A percentile compares a stretch with the other conserved stretches of the same genome.
Evolutionary conservation across 2,888 invertebrate genomes (phyloP).

Genomic region (Metacarcinus magister): DNA sequence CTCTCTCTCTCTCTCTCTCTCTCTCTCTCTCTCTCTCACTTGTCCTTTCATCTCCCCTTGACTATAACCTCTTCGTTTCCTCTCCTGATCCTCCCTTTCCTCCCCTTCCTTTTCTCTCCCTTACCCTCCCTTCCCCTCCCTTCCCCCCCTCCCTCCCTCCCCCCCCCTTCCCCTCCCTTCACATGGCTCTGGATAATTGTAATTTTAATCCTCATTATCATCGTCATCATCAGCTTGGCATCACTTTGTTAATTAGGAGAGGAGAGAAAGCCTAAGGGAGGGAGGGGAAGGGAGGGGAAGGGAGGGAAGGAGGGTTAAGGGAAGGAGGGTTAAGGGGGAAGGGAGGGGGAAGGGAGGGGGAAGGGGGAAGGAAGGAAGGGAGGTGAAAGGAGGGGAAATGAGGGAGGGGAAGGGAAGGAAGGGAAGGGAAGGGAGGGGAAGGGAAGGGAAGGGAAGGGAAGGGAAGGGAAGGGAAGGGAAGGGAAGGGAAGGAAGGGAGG

Average conservation of each 20-base stretch:
- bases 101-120: neutral
- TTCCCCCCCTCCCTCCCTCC: neutral
- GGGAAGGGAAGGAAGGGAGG: neutral
- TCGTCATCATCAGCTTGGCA: neutral
- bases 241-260: conserved; percentile 26
- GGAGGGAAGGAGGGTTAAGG: too few relatives aligned
- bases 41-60: neutral
- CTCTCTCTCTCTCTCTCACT: neutral
- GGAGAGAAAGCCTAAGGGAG: neutral
- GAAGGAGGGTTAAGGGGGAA: too few relatives aligned
- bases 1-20: neutral
- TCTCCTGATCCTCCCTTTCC: neutral
- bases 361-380: too few relatives aligned
- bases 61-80: neutral
- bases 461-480: neutral
- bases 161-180: neutral
- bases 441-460: too few relatives aligned
- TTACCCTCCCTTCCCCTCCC: neutral
- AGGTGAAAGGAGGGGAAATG: too few relatives aligned
- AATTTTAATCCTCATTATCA: conserved; percentile 12
- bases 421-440: too few relatives aligned
- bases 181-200: neutral
- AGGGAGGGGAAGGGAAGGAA: too few relatives aligned
- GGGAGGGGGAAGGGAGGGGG: too few relatives aligned
- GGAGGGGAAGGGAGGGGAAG: too few relatives aligned